A percentile compares a stretch with the other conserved stretches of the same genome.
phyloP scores from a whole-genome alignment of 2,113 vertebrate genomes.

The Speoplatyrhinus poulsoni region DNA sequence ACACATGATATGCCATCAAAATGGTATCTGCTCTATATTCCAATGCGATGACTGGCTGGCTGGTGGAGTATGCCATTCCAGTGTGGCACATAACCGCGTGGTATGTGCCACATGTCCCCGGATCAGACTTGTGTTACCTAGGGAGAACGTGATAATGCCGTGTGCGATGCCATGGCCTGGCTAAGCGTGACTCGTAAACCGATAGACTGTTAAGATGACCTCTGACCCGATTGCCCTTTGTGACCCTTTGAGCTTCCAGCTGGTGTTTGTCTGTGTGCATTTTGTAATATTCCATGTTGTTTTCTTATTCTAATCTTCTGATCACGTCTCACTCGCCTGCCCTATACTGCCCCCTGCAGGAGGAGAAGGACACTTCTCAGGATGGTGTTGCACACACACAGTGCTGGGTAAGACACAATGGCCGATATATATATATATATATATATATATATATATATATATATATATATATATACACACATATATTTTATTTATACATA shows the following conservation, averaged over 20 bases:
- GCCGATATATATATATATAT: too few species aligned
- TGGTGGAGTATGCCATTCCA: conserved; percentile 34
- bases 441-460: too few species aligned
- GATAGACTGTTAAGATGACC: conserved; percentile 11
- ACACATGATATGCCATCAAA: too few species aligned
- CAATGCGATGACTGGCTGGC: not conserved
- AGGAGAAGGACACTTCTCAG: conserved; percentile 26
- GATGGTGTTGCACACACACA: conserved; percentile 29
- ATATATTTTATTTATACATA: not conserved
- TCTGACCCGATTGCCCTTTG: conserved; percentile 15
- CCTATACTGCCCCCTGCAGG: conserved; percentile 44
- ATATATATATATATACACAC: too few species aligned
- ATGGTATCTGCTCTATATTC: too few species aligned
- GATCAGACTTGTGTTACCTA: conserved; percentile 32
- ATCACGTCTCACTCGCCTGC: not conserved
- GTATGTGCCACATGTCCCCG: conserved; percentile 38
- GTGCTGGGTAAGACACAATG: conserved; percentile 70
- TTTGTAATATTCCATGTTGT: not conserved
- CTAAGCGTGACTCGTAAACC: conserved; percentile 39
- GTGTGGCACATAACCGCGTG: conserved; percentile 12
- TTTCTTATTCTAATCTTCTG: too few species aligned
- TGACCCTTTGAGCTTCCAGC: conserved; percentile 8
- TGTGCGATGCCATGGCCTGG: conserved; percentile 1
- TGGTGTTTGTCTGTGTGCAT: conserved; percentile 4
- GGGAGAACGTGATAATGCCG: conserved; percentile 26